phyloP scores from a whole-genome alignment of 2,797 vertebrate genomes.

The Percopsis omiscomaycus region DNA sequence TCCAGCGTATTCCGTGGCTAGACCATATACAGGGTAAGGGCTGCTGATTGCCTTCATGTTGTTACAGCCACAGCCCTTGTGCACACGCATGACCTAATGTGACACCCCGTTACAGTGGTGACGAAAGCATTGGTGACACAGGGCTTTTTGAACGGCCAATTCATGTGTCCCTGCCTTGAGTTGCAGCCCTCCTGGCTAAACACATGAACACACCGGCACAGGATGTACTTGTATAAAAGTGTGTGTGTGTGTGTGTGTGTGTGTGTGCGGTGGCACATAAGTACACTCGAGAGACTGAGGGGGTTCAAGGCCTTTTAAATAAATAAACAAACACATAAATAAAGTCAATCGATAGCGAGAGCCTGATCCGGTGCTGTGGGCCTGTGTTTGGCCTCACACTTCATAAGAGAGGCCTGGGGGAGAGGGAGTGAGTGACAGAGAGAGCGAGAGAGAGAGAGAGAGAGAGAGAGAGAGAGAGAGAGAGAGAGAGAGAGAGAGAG shows the following conservation, averaged over 20 bases:
- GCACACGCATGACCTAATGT: constrained; percentile 36
- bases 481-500: constrained; percentile 21
- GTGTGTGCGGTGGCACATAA: constrained; percentile 38
- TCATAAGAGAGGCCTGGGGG: constrained; percentile 56
- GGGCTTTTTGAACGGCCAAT: constrained; percentile 16
- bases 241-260: constrained; percentile 5
- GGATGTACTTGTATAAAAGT: constrained; percentile 21
- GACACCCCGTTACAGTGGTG: constrained; percentile 43
- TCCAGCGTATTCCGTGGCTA: background rate
- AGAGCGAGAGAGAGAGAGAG: constrained; percentile 18
- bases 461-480: constrained; percentile 17
- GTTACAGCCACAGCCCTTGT: background rate
- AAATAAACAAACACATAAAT: constrained; percentile 71
- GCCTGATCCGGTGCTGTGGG: constrained; percentile 61
- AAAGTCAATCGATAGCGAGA: constrained; percentile 66
- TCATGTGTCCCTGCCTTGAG: background rate
- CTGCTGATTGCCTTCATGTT: constrained; percentile 6
- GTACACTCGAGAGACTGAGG: constrained; percentile 59
- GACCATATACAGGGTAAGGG: background rate
- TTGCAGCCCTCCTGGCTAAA: constrained; percentile 29
- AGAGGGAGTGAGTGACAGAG: constrained; percentile 19
- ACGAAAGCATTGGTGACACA: constrained; percentile 35
- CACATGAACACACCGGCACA: constrained; percentile 34
- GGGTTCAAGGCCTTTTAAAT: constrained; percentile 60
- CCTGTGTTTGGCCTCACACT: constrained; percentile 62